Conservation (phyloP, 2,113 vertebrate species). For the Picathartes gymnocephalus region DNA sequence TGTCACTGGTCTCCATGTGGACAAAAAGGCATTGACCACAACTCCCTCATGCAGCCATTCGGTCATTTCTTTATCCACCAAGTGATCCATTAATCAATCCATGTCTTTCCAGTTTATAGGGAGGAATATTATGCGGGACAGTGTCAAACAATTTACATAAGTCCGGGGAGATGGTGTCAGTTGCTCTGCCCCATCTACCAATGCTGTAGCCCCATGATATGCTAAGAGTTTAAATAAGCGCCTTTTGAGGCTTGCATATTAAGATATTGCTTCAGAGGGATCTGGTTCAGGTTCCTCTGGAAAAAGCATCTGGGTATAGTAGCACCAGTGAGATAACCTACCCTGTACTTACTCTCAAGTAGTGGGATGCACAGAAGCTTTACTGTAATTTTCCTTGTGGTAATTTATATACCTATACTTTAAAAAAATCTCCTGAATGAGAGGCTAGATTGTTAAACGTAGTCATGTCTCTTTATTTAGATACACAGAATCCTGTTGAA, state of each 20-base stretch:
- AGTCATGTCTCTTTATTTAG: background rate
- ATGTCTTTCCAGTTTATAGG: background rate
- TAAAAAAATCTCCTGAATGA: background rate
- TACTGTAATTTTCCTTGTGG: background rate
- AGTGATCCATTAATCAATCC: background rate
- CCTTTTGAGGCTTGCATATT: background rate
- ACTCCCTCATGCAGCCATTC: background rate
- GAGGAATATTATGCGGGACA: fast-evolving
- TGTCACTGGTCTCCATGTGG: background rate
- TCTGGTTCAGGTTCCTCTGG: background rate
- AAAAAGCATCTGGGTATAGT: background rate
- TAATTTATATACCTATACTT: background rate
- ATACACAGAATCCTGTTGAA: background rate
- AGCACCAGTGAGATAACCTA: background rate
- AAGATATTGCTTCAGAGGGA: background rate
- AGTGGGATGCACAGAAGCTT: background rate
- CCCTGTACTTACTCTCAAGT: background rate
- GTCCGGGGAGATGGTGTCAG: background rate
- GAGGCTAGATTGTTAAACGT: background rate
- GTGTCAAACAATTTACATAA: background rate
- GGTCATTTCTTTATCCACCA: background rate
- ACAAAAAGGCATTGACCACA: background rate
- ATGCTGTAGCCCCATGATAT: background rate
- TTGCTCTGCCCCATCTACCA: background rate
- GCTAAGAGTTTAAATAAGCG: background rate